These are phyloP conservation scores for Entomobrya proxima DNA, from an alignment of 2,888 invertebrate genomes.

Conservation along the genomic window DNA sequence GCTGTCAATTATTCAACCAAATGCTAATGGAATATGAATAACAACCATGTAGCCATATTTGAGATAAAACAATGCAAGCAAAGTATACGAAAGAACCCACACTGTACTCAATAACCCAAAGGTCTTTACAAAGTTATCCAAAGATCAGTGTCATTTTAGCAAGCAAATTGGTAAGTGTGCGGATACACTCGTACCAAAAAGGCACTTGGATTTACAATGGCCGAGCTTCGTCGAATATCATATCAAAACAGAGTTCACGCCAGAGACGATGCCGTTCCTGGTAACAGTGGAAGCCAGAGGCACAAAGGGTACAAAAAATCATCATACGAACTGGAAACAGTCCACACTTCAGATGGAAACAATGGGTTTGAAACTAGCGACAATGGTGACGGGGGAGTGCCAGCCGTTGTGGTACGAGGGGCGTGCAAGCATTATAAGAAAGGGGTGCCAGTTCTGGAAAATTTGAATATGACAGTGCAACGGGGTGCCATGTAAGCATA, in stretches of 20 bases:
- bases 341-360: background rate
- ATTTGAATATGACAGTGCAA: slow-evolving; percentile 55
- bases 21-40: no score
- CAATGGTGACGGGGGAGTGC: no score
- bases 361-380: background rate
- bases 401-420: slow-evolving; percentile 12
- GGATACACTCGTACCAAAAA: background rate
- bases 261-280: background rate
- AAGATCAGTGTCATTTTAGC: no score
- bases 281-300: background rate
- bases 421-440: slow-evolving; percentile 23
- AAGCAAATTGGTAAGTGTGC: background rate
- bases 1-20: no score
- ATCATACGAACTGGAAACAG: background rate
- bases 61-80: no score
- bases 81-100: no score
- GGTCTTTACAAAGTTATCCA: no score
- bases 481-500: slow-evolving; percentile 56
- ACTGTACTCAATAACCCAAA: no score
- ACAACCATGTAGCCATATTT: no score
- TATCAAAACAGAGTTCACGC: background rate
- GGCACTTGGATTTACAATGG: background rate
- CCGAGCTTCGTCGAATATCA: slow-evolving; percentile 13
- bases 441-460: slow-evolving; percentile 39
- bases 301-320: background rate